phyloP scores from a whole-genome alignment of 2,113 vertebrate genomes.

The Crotalus viridis region DNA sequence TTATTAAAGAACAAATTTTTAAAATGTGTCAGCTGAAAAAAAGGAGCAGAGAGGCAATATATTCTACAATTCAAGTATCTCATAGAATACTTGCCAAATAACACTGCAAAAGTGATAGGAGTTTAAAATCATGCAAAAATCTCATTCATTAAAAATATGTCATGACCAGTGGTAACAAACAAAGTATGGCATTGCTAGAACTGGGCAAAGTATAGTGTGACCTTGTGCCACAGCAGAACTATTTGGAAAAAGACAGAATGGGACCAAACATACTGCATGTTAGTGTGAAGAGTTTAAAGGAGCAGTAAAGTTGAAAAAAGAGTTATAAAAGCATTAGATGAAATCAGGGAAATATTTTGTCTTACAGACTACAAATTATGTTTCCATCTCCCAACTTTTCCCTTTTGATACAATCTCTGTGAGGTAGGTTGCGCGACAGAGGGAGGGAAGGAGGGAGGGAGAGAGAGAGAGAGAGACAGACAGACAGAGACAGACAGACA shows the following conservation, averaged over 20 bases:
- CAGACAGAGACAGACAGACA: neutral
- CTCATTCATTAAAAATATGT: constrained; percentile 9
- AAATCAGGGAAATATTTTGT: neutral
- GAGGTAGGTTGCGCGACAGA: neutral
- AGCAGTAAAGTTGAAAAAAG: neutral
- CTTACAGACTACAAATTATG: neutral
- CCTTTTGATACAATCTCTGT: neutral
- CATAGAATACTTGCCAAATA: neutral
- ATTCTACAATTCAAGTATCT: neutral
- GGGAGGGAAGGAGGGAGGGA: neutral
- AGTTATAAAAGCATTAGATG: neutral
- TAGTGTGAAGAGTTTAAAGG: neutral
- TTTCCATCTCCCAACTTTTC: neutral
- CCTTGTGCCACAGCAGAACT: neutral
- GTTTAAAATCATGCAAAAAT: neutral
- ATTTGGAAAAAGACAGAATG: neutral
- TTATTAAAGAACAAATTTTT: neutral
- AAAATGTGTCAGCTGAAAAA: neutral
- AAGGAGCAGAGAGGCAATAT: neutral
- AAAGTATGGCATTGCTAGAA: neutral
- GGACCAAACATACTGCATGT: neutral
- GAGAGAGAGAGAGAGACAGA: neutral
- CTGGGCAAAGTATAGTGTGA: neutral
- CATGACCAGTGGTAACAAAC: neutral
- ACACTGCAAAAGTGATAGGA: neutral